Percentiles rank a stretch among this genome's conserved stretches.
phyloP scores from a whole-genome alignment of 2,888 invertebrate species.

The Mimas tiliae region DNA sequence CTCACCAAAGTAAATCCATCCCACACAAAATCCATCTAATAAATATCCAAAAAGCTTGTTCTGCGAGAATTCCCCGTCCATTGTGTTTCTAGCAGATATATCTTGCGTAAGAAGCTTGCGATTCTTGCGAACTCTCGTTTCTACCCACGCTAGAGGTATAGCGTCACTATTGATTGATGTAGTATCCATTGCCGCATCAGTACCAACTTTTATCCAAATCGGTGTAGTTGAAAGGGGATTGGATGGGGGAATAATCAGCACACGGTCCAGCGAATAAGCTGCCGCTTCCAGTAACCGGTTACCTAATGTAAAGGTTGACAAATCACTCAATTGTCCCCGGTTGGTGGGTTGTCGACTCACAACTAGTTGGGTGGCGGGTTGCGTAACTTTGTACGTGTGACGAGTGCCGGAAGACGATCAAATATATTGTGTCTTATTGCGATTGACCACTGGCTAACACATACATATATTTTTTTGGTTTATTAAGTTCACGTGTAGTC shows the following conservation, averaged over 20 bases:
- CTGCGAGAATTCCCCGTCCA: constrained; percentile 76
- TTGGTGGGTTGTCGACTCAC: constrained; percentile 59
- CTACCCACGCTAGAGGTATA: constrained; percentile 69
- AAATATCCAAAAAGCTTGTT: constrained; percentile 84
- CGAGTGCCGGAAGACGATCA: constrained; percentile 78
- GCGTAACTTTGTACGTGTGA: constrained; percentile 67
- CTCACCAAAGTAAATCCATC: constrained; percentile 72
- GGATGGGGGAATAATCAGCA: constrained; percentile 53
- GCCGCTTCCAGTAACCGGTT: constrained; percentile 67
- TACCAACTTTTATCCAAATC: constrained; percentile 59
- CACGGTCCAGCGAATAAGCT: constrained; percentile 45
- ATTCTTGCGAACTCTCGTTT: constrained; percentile 67
- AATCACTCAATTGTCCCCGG: constrained; percentile 81
- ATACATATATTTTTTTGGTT: not conserved
- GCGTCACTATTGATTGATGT: constrained; percentile 67
- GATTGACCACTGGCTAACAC: constrained; percentile 58
- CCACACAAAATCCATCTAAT: constrained; percentile 83
- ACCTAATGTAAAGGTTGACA: constrained; percentile 73
- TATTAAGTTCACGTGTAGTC: constrained; percentile 23
- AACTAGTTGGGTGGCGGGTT: constrained; percentile 74
- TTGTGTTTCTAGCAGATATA: constrained; percentile 80
- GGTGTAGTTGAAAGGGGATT: constrained; percentile 61
- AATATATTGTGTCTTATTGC: constrained; percentile 76
- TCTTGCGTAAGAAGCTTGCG: constrained; percentile 78
- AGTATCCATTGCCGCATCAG: constrained; percentile 70